A percentile compares a stretch with the other conserved stretches of the same genome.
These are phyloP conservation scores for Carcinoscorpius rotundicauda DNA, from an alignment of 1,140 invertebrate species.

Conservation along the genomic window DNA sequence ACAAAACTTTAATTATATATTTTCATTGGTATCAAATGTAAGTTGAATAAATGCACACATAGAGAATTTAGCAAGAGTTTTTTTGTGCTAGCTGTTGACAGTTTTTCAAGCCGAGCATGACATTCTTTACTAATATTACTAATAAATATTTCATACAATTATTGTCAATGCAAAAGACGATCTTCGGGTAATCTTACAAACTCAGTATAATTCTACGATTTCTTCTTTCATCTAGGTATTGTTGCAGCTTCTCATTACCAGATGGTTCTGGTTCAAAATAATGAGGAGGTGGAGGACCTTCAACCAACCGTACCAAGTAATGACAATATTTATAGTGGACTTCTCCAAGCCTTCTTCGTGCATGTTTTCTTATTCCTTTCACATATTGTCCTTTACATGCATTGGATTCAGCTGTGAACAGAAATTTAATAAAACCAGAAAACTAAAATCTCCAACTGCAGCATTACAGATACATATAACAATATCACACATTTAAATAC, in stretches of 20 bases:
- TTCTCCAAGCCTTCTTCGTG: slow-evolving; percentile 48
- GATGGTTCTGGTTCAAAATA: slow-evolving; percentile 41
- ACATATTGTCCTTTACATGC: slow-evolving; percentile 55
- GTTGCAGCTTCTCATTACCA: slow-evolving; percentile 54
- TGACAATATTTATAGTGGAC: slow-evolving; percentile 68
- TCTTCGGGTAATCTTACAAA: slow-evolving; percentile 6
- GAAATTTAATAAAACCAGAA: slow-evolving; percentile 4
- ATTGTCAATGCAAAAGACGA: no score
- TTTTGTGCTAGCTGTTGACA: no score
- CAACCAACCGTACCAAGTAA: slow-evolving; percentile 81
- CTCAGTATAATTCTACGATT: slow-evolving; percentile 25
- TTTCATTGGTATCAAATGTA: no score
- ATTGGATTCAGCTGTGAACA: slow-evolving; percentile 70
- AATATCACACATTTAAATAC: no score
- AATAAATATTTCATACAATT: no score
- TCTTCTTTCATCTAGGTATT: slow-evolving; percentile 48
- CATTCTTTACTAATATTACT: no score
- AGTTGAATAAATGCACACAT: no score
- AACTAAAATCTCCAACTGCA: no score
- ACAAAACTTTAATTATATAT: no score
- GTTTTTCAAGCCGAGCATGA: no score
- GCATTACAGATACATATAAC: no score
- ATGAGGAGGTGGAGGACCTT: slow-evolving; percentile 80
- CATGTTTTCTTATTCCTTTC: slow-evolving; percentile 74
- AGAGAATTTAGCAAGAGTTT: no score